Conservation (phyloP, 1,140 invertebrate genomes). For the Listronotus oregonensis region DNA sequence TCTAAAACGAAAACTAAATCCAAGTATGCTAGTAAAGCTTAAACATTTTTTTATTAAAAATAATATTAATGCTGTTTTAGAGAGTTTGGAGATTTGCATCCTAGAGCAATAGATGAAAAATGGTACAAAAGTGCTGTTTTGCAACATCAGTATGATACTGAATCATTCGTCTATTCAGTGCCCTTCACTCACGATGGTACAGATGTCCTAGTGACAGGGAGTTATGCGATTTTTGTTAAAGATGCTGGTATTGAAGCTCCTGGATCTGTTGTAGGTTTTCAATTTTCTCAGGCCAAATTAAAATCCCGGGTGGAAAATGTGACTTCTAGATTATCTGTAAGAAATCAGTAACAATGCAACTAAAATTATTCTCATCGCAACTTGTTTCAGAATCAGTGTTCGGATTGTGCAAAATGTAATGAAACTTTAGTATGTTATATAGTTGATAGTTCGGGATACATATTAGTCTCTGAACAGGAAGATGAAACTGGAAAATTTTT, state of each 20-base stretch:
- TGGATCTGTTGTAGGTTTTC: constrained; percentile 85
- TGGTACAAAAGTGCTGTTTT: constrained; percentile 93
- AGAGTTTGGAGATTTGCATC: constrained; percentile 79
- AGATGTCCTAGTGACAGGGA: constrained; percentile 71
- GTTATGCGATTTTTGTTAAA: constrained; percentile 82
- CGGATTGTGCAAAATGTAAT: constrained; percentile 61
- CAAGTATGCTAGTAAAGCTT: constrained; percentile 6
- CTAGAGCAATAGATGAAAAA: constrained; percentile 82
- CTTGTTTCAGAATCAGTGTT: constrained; percentile 56
- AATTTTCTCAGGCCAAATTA: constrained; percentile 73
- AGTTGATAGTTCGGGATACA: constrained; percentile 87
- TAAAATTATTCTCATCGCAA: constrained; percentile 12
- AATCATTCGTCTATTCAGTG: constrained; percentile 79
- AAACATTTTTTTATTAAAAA: no score
- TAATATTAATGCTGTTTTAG: constrained; percentile 54
- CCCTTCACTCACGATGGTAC: constrained; percentile 66
- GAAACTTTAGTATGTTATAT: constrained; percentile 78
- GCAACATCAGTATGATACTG: constrained; percentile 75
- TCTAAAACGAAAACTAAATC: constrained; percentile 17
- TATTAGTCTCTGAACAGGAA: constrained; percentile 72
- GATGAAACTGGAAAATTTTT: constrained; percentile 79
- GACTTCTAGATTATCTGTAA: constrained; percentile 56
- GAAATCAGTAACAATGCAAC: not conserved
- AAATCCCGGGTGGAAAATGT: constrained; percentile 71
- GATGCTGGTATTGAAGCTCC: constrained; percentile 78